Base-by-base conservation (phyloP, 2,888 invertebrate species). In the Tethea ocularis region DNA sequence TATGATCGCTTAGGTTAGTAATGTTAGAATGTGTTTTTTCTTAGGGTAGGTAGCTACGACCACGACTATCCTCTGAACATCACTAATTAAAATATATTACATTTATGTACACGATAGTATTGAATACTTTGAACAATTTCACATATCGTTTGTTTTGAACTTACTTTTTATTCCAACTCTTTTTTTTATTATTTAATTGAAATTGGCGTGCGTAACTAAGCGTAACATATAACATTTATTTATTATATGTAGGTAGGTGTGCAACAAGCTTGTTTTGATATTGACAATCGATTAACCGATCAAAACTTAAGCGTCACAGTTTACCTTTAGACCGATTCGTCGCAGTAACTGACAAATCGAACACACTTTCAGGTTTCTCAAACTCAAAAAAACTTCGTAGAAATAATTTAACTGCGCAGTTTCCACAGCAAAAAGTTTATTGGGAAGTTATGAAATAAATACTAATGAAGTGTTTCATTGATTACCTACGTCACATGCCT, bases 271-370 rank as follows among this genome's bases (percentile, higher is more conserved):
- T 69, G 75, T 80, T 77, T 82, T 71, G 67, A 77, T 83, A 80
- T 83, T 82, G 77, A 78, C 80, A 87, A 86, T 85, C 78, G 81
- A 83, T 87, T 86, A 79, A 76, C 73, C 73, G 72, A 74, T 70
- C 73, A 67, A 75, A 66, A 68, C 70, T 77, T 72, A 70, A 72
- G 74, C 79, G 76, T 80, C n/a, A n/a, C n/a, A 78, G 70, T 78
- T 83, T 78, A 78, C 80, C 74, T 78, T 77, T 69, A 76, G 71
- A 82, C 77, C 77, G 67, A 86, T 87, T 86, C 74, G 84, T 74
- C 75, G 71, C 82, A 77, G 81, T 74, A 75, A 70, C 82, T 76
- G 81, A 77, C 76, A 77, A 75, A 74, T 64, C 74, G 71, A 74
- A 75, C 46, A 72, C 71, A 71, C 72, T 80, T 77, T 78, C 72